Base-by-base conservation (phyloP, 1,140 invertebrate genomes). In the Lordiphosa clarofinis region DNA sequence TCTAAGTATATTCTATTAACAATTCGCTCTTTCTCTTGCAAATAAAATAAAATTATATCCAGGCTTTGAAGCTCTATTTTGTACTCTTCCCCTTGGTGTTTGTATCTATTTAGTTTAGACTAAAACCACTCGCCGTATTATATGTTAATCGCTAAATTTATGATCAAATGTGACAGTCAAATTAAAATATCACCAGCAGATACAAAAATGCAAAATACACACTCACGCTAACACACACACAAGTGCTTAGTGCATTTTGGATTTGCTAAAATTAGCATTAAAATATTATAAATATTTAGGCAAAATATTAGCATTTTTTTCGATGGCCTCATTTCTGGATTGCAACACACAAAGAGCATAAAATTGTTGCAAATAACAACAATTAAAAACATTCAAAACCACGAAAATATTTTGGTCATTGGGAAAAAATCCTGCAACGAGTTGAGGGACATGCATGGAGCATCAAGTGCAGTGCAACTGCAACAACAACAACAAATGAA, bases 221-320 rank as follows among this genome's bases (percentile, higher is more conserved):
- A 54, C 28, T 31, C 28, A 31, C 28, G 2, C 28, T 1, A 1
- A 31, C 28, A 8, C 12, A 11, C 21, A 28, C 13, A 13, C 10
- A 28, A 40, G 68, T 57, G 56, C 60, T 75, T 62, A 63, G 66
- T 38, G 24, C 24, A 50, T 13, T 67, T 62, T 52, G 69, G 55
- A 84, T 82, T 82, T 84, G 78, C 55, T 62, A 60, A 84, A 82
- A 84, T 82, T 82, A 78, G 78, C 79, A 82, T 82, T 82, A 78
- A 82, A 84, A 73, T 82, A 82, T 82, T 84, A 82, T 86, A 84
- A 84, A 78, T 82, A 73, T 82, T 82, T 82, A 65, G 64, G 40
- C 78, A 84, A 82, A 78, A 78, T 78, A 82, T 82, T 73, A 73
- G 60, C 63, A 44, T 66, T 35, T 36, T 71, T 70, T 38, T 53